Conservation (phyloP, 2,888 invertebrate species). For the Agrotis ipsilon region DNA sequence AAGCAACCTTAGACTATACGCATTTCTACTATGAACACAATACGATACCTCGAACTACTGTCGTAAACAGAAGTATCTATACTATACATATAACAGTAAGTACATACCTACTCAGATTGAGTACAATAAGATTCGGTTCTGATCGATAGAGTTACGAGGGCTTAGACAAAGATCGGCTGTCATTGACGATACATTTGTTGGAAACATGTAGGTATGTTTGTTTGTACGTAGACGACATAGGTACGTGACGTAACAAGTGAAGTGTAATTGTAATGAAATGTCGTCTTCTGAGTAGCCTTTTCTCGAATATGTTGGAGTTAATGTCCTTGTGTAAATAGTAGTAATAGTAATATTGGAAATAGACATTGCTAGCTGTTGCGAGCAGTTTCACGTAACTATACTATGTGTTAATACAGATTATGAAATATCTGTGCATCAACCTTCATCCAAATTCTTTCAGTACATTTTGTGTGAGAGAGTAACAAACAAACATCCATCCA, state of each 20-base stretch:
- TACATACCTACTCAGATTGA: slow-evolving; percentile 27
- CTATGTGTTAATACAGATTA: too few relatives aligned
- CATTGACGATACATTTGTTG: slow-evolving; percentile 9
- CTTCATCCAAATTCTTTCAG: too few relatives aligned
- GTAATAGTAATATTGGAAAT: not conserved
- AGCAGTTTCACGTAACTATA: not conserved
- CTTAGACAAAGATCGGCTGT: slow-evolving; percentile 32
- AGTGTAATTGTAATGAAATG: not conserved
- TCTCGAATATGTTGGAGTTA: not conserved
- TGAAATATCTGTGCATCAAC: too few relatives aligned
- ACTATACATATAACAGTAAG: slow-evolving; percentile 21
- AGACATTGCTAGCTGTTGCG: too few relatives aligned
- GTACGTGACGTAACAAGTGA: not conserved
- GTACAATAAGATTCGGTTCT: slow-evolving; percentile 37
- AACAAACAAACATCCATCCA: too few relatives aligned
- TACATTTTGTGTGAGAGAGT: too few relatives aligned
- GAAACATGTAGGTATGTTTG: slow-evolving; percentile 10
- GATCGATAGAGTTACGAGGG: slow-evolving; percentile 43
- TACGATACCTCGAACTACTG: slow-evolving; percentile 3
- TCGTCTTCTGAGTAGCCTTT: not conserved
- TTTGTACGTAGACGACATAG: slow-evolving; percentile 3
- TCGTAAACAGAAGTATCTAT: slow-evolving; percentile 23
- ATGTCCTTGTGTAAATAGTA: too few relatives aligned
- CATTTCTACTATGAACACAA: too few relatives aligned
- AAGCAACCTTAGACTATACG: too few relatives aligned